Evolutionary conservation across 2,888 invertebrate species (phyloP), one percentile per base, ranked within the genome.

Genomic region (Ametastegia equiseti): DNA sequence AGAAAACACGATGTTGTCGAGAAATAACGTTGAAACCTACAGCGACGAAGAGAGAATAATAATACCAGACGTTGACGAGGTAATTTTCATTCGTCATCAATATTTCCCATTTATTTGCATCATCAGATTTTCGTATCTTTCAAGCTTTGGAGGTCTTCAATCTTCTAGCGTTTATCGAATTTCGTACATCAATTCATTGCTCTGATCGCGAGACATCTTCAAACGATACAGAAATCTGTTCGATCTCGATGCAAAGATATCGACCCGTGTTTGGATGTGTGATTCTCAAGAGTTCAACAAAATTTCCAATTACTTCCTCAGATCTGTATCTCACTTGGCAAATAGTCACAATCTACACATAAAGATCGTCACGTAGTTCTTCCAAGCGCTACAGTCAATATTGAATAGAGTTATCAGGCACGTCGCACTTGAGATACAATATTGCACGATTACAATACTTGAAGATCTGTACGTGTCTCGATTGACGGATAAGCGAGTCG

Each of bases 1-100:
- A 2, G 90, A 90, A 81, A 88, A 80, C 54, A 89, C 90, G 0
- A 85, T 85, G 0, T 80, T 90, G 15, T 85, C 89, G 9, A 86
- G 87, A 0, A 86, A 83, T n/a, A 81, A 54, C 27, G 88, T 88
- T 82, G 92, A 93, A 82, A 94, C 95, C 0, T 95, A 95, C 87
- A 95, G 95, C 87, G 93, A 94, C 3, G 94, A 95, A 86, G 92
- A 94, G 86, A 93, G 93, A 89, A 92, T 95, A 80, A 92, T 89
- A 33, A 94, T 95, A 87, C 95, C 95, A 23, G 94, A 95, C 83
- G 88, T 91, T 60, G 92, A 93, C 60, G 89, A 89, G 83, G 94
- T 94, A 89, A 91, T 91, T 88, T 75, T 3, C 13, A 5, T 33
- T 7, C 30, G 7, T 63, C n/a, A 6, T 69, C 5, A 9, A 39